Conservation (phyloP, 2,113 vertebrate genomes). For the Vulpes vulpes region DNA sequence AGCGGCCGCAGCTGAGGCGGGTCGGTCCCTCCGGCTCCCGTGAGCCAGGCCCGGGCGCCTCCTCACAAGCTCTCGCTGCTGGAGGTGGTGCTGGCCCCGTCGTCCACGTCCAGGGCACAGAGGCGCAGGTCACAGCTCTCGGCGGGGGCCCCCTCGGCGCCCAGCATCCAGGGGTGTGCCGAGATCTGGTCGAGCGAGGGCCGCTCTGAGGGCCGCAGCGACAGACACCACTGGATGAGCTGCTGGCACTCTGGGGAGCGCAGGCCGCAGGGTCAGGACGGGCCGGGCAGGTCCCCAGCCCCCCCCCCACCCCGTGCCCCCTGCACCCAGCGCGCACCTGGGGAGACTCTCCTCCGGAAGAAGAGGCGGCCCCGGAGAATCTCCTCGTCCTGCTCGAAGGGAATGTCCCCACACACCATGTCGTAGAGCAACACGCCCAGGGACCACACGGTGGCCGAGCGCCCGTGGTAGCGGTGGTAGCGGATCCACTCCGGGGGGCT, state of each 20-base stretch:
- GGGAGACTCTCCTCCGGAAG: conserved; percentile 95
- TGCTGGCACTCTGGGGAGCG: conserved; percentile 94
- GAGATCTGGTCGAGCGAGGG: conserved; percentile 98
- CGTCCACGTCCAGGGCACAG: conserved; percentile 93
- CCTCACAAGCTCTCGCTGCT: conserved; percentile 98
- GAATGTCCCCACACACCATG: conserved; percentile 99
- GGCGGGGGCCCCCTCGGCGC: conserved; percentile 89
- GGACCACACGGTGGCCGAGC: conserved; percentile 98
- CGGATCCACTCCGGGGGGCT: conserved; percentile 99
- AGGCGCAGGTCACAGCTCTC: conserved; percentile 94
- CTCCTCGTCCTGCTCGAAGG: conserved; percentile 98
- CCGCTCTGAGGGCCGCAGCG: conserved; percentile 96
- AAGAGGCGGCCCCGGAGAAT: conserved; percentile 94
- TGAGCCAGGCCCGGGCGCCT: neutral
- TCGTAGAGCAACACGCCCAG: conserved; percentile 97
- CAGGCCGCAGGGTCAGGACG: rapidly evolving
- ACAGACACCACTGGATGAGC: conserved; percentile 98
- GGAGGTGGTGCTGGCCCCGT: conserved; percentile 95
- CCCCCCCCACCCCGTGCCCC: too few species aligned
- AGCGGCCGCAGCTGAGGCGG: neutral
- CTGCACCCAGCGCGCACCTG: conserved; percentile 87
- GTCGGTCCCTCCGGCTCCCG: conserved; percentile 65
- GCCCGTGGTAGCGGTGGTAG: conserved; percentile 97
- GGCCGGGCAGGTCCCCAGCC: rapidly evolving
- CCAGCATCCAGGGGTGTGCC: conserved; percentile 96